phyloP scores from a whole-genome alignment of 1,140 invertebrate species.

The Bemisia tabaci region DNA sequence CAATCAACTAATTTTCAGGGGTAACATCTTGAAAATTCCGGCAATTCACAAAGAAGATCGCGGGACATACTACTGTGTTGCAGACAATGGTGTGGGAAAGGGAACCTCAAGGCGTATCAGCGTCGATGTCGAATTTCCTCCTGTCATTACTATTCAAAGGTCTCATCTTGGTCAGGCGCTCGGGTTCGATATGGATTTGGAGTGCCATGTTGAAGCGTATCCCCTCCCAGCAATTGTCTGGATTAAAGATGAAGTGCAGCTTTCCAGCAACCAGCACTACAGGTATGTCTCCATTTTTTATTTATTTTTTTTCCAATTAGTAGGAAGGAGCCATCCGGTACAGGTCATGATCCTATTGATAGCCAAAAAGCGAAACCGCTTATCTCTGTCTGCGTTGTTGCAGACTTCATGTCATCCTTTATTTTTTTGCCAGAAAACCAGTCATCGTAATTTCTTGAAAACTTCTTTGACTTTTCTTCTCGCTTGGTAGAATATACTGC shows the following conservation, averaged over 20 bases:
- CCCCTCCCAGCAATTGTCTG: conserved; percentile 77
- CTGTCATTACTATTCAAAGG: conserved; percentile 66
- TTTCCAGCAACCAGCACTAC: conserved; percentile 82
- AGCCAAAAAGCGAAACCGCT: too few species aligned
- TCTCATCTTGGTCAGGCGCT: conserved; percentile 71
- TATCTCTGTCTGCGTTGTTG: too few species aligned
- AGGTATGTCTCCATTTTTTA: conserved; percentile 27
- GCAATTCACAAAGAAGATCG: conserved; percentile 72
- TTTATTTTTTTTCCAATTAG: conserved; percentile 6
- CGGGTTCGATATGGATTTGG: conserved; percentile 83
- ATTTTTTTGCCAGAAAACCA: too few species aligned
- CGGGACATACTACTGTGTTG: conserved; percentile 86
- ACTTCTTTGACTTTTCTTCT: too few species aligned
- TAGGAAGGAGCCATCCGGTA: too few species aligned
- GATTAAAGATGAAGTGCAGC: conserved; percentile 63
- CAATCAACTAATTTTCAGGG: conserved; percentile 42
- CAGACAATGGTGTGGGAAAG: conserved; percentile 77
- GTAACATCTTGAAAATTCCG: conserved; percentile 69
- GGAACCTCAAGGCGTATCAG: conserved; percentile 74
- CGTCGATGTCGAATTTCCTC: conserved; percentile 76
- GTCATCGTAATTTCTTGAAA: too few species aligned
- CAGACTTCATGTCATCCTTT: too few species aligned
- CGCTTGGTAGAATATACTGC: too few species aligned
- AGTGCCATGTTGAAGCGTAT: conserved; percentile 84
- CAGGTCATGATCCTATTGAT: too few species aligned